phyloP scores from a whole-genome alignment of 2,113 vertebrate species.

The Neoarius graeffei region DNA sequence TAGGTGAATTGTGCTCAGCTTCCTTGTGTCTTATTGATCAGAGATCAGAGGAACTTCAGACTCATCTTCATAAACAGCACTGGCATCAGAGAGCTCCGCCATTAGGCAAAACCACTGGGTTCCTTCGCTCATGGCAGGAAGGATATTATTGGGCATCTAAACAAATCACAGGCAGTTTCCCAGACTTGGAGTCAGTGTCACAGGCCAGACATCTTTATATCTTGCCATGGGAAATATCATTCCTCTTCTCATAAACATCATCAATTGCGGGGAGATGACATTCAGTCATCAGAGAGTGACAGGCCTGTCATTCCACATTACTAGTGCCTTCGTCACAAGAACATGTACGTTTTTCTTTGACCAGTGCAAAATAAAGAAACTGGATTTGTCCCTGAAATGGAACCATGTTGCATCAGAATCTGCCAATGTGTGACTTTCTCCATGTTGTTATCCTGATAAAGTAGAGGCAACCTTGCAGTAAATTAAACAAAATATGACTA shows the following conservation, averaged over 20 bases:
- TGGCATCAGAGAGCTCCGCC: background rate
- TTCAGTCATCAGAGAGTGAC: no score
- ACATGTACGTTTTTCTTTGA: background rate
- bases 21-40: conserved; percentile 13
- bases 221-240: background rate
- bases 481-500: conserved; percentile 23
- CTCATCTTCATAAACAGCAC: background rate
- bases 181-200: background rate
- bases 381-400: conserved; percentile 18
- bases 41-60: background rate
- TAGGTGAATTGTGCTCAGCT: conserved; percentile 17
- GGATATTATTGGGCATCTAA: conserved; percentile 2
- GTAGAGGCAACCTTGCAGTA: conserved; percentile 32
- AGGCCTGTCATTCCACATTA: conserved; percentile 42
- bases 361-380: background rate
- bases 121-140: background rate
- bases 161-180: background rate
- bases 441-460: conserved; percentile 21
- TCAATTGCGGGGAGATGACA: conserved; percentile 16
- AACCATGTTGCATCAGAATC: background rate
- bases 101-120: background rate
- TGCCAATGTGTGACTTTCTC: conserved; percentile 9
- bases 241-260: background rate
- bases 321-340: background rate
- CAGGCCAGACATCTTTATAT: conserved; percentile 1